Evolutionary conservation across 2,113 vertebrate genomes (phyloP).

Genomic region (Orcinus orca): DNA sequence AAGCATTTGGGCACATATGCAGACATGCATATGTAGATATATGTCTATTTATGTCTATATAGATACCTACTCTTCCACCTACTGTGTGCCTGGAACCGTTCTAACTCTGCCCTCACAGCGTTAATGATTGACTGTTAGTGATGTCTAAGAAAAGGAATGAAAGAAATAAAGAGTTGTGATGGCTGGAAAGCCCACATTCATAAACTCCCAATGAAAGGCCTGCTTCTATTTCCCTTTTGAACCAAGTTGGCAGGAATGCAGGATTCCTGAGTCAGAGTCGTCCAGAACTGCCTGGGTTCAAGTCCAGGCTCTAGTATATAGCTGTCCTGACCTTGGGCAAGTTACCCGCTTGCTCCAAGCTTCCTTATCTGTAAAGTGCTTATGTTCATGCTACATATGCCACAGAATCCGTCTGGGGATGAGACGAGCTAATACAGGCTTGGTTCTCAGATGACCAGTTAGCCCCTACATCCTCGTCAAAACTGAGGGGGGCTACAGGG

Average conservation of each 20-base stretch:
- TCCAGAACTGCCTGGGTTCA: neutral
- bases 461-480: neutral
- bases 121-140: neutral
- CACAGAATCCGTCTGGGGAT: neutral
- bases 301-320: neutral
- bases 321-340: neutral
- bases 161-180: neutral
- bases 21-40: neutral
- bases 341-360: neutral
- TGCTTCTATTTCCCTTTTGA: constrained; percentile 13
- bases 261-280: neutral
- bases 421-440: neutral
- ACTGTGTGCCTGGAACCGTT: neutral
- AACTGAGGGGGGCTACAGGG: neutral
- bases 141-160: neutral
- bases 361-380: neutral
- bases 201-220: neutral
- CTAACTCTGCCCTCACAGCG: neutral
- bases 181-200: neutral
- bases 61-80: neutral
- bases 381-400: neutral
- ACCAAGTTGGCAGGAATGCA: neutral
- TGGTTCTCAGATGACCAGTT: neutral
- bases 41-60: neutral
- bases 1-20: neutral